phyloP scores from a whole-genome alignment of 1,140 invertebrate species.

The Pseudomyrmex cubaensis region DNA sequence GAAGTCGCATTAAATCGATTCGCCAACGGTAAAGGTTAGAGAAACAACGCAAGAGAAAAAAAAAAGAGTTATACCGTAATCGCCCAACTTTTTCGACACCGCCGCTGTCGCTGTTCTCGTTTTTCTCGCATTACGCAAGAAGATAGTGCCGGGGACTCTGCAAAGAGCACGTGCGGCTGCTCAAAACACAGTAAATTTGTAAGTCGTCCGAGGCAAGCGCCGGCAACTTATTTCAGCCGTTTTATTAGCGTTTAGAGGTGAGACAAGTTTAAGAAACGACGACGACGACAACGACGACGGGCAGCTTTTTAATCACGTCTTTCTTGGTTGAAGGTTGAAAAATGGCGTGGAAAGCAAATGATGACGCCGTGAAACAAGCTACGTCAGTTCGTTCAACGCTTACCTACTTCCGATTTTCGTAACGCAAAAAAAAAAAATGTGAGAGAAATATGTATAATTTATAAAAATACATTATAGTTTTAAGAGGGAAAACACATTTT shows the following conservation, averaged over 20 bases:
- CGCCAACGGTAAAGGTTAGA: background rate
- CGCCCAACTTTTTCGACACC: slow-evolving; percentile 45
- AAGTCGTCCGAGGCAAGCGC: slow-evolving; percentile 57
- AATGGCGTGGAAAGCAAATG: slow-evolving; percentile 17
- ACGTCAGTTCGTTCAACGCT: slow-evolving; percentile 10
- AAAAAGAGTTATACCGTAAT: slow-evolving; percentile 31
- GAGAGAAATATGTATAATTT: background rate
- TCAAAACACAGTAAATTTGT: slow-evolving; percentile 61
- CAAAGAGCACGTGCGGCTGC: slow-evolving; percentile 29
- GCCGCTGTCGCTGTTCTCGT: slow-evolving; percentile 27
- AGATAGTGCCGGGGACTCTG: slow-evolving; percentile 21
- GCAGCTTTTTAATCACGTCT: slow-evolving; percentile 51
- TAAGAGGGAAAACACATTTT: too few relatives aligned
- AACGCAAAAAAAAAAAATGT: background rate
- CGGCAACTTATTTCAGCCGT: slow-evolving; percentile 55
- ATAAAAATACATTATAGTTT: too few relatives aligned
- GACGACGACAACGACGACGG: slow-evolving; percentile 29
- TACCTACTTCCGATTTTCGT: slow-evolving; percentile 13
- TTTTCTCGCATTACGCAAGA: slow-evolving; percentile 57
- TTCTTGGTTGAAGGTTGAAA: background rate
- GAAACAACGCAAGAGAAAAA: slow-evolving; percentile 28
- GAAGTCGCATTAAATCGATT: slow-evolving; percentile 44
- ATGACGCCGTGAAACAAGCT: slow-evolving; percentile 32
- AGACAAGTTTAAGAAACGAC: slow-evolving; percentile 57
- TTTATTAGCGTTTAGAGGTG: slow-evolving; percentile 57